Percentiles rank a stretch among this genome's conserved stretches.
These are phyloP conservation scores for Heliocidaris erythrogramma DNA, from an alignment of 35 echinoderm and acorn worm species.

Conservation along the genomic window DNA sequence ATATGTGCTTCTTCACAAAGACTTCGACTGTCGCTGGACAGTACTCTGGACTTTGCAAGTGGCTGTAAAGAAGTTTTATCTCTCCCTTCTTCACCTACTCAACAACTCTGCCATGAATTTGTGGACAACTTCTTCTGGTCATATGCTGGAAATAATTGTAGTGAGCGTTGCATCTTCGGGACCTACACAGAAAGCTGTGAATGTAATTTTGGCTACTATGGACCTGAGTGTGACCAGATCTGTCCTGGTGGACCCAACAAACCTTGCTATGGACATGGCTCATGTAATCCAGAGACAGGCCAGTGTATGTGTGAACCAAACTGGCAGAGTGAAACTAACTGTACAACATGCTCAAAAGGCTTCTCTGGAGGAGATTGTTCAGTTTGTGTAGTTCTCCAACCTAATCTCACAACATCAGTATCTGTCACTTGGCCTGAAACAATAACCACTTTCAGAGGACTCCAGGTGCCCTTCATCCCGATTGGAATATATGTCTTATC, in stretches of 20 bases:
- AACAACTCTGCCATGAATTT: slow-evolving; percentile 73
- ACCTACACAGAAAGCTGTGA: slow-evolving; percentile 47
- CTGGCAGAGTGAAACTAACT: slow-evolving; percentile 60
- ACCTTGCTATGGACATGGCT: slow-evolving; percentile 55
- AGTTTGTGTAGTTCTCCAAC: neutral
- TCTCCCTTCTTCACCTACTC: slow-evolving; percentile 58
- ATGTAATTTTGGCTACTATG: slow-evolving; percentile 78
- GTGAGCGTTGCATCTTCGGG: slow-evolving; percentile 67
- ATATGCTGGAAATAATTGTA: slow-evolving; percentile 65
- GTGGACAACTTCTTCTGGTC: slow-evolving; percentile 49
- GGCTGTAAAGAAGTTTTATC: slow-evolving; percentile 66
- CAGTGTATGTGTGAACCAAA: slow-evolving; percentile 52
- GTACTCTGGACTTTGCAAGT: slow-evolving; percentile 61
- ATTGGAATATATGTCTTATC: neutral
- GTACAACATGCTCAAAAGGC: slow-evolving; percentile 51
- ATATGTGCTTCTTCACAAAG: slow-evolving; percentile 56
- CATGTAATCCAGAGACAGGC: slow-evolving; percentile 52
- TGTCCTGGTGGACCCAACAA: slow-evolving; percentile 70
- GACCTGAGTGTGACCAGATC: slow-evolving; percentile 56
- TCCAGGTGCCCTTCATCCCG: neutral
- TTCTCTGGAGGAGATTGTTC: neutral
- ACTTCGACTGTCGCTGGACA: slow-evolving; percentile 45
- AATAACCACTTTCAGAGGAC: neutral
- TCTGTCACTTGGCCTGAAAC: neutral
- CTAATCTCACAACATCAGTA: neutral